These are phyloP conservation scores for Plectropomus leopardus DNA, from an alignment of 2,113 vertebrate genomes.

Conservation along the genomic window DNA sequence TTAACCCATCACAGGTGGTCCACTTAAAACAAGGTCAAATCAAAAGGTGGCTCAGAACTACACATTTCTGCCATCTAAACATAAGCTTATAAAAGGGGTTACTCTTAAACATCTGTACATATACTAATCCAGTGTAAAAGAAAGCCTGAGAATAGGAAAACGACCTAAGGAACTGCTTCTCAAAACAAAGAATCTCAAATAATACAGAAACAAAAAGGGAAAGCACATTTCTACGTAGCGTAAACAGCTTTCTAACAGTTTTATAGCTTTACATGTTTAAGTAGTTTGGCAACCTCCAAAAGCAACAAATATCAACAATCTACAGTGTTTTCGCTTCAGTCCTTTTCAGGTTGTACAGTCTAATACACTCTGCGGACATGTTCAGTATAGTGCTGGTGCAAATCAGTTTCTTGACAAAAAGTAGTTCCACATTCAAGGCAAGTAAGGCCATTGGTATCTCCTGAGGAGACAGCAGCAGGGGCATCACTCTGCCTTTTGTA, in stretches of 20 bases:
- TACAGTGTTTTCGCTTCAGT: slow-evolving; percentile 14
- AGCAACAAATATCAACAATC: slow-evolving; percentile 30
- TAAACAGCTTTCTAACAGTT: no score
- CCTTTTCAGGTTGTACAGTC: slow-evolving; percentile 11
- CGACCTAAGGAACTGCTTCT: not conserved
- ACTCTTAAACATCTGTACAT: slow-evolving; percentile 35
- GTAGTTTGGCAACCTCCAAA: slow-evolving; percentile 18
- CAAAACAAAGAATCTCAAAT: slow-evolving; percentile 3
- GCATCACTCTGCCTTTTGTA: slow-evolving; percentile 31
- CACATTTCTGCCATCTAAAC: not conserved
- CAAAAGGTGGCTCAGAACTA: not conserved
- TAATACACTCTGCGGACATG: slow-evolving; percentile 61
- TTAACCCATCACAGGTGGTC: not conserved
- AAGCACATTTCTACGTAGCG: not conserved
- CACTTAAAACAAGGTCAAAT: slow-evolving; percentile 4
- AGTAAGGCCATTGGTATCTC: slow-evolving; percentile 59
- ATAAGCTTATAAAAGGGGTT: not conserved
- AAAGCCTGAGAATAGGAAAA: slow-evolving; percentile 44
- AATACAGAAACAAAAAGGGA: not conserved
- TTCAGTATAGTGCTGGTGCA: slow-evolving; percentile 82
- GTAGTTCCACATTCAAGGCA: slow-evolving; percentile 82
- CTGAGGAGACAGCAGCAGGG: slow-evolving; percentile 38
- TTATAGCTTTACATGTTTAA: slow-evolving; percentile 10
- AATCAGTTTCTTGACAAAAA: slow-evolving; percentile 74
- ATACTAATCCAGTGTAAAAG: slow-evolving; percentile 67